phyloP scores from a whole-genome alignment of 2,888 invertebrate species.

The Nephrotoma guestfalica region DNA sequence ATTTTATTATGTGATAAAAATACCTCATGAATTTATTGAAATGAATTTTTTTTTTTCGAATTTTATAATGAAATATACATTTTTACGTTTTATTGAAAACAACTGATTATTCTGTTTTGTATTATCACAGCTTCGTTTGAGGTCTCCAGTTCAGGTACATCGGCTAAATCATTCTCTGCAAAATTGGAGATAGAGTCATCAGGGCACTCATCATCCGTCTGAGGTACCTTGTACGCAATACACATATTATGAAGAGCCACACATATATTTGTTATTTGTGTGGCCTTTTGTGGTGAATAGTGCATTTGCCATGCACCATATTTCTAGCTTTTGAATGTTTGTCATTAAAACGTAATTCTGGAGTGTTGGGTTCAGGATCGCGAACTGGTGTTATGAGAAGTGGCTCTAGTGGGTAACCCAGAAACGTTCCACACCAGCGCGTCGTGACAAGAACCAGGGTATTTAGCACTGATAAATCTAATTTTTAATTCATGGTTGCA shows the following conservation, averaged over 20 bases:
- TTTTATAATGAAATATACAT: too few species aligned
- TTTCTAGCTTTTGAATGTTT: neutral
- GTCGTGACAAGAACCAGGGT: neutral
- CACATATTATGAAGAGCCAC: neutral
- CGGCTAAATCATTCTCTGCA: neutral
- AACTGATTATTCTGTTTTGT: neutral
- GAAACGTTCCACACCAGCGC: neutral
- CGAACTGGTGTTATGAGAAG: neutral
- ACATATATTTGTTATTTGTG: too few species aligned
- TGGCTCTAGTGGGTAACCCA: neutral
- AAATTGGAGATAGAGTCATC: neutral
- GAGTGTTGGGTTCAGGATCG: neutral
- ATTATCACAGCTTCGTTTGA: neutral
- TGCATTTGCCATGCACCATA: neutral
- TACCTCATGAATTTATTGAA: too few species aligned
- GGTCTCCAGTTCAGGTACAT: neutral
- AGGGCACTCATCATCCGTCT: neutral
- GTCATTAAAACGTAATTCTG: too few species aligned
- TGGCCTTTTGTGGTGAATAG: neutral
- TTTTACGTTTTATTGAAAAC: too few species aligned
- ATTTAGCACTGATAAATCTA: neutral
- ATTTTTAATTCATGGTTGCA: too few species aligned
- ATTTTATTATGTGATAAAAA: neutral
- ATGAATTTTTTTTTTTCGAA: too few species aligned
- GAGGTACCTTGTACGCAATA: neutral